Evolutionary conservation across 1,140 invertebrate genomes (phyloP), one percentile per base, ranked within the genome.

Genomic region (Tachypleus tridentatus): DNA sequence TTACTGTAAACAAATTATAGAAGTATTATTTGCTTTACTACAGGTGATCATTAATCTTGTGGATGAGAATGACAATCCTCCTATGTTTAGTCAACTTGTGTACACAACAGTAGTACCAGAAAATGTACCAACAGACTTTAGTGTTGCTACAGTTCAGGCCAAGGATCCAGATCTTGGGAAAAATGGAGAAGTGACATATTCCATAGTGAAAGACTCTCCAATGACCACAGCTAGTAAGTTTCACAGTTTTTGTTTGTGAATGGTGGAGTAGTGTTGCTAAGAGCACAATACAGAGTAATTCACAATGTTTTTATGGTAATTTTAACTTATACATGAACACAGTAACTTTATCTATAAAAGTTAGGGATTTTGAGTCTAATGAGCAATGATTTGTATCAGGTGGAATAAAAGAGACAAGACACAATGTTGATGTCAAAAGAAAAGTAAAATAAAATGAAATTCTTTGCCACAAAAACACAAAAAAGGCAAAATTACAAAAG

Each of bases 61-160:
- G 0, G 89, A 92, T 74, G 85, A 89, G 0, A 91, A 93, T 71
- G 90, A 93, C 68, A 91, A 91, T 74, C 80, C 86, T 11, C 87
- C 87, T 0, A 71, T 65, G 51, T 77, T 80, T 76, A 70, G 58
- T 48, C 69, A 76, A 62, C 61, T 68, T 50, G 65, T 70, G 3
- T 76, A 77, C 68, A 74, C 76, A 56, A 72, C 76, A 4, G 72
- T 78, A 49, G 72, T 79, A 57, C 71, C 74, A 3, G 78, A 80
- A 72, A 78, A 77, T 66, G 72, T 74, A 51, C 70, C 70, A 4
- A 63, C 72, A 6, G 75, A 72, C 10, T 71, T 71, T 54, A 65
- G 69, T 5, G 69, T 80, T 8, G 68, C 70, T 0, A 69, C 72
- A 8, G 72, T 77, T n/a, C 57, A 62, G 47, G 76, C 75, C 0